phyloP scores from a whole-genome alignment of 2,113 vertebrate genomes.

The Pseudorhombus dupliciocellatus region DNA sequence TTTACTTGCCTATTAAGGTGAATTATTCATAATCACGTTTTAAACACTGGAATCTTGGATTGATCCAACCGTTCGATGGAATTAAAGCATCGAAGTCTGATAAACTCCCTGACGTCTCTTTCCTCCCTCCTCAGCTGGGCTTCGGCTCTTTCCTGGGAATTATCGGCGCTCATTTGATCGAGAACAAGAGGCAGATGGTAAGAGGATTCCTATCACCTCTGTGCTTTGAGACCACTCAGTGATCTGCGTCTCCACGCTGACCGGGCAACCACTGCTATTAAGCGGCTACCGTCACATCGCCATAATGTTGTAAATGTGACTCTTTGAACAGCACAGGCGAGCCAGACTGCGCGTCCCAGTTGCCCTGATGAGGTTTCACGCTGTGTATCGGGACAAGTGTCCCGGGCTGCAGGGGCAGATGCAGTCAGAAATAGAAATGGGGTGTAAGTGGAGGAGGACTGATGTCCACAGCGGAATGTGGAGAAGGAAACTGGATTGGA shows the following conservation, averaged over 20 bases:
- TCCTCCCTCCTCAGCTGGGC: conserved; percentile 88
- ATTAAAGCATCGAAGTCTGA: conserved; percentile 9
- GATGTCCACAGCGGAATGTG: conserved; percentile 74
- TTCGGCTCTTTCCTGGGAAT: conserved; percentile 98
- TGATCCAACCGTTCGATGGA: neutral
- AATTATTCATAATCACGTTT: neutral
- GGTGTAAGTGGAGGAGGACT: conserved; percentile 77
- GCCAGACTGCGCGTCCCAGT: conserved; percentile 1
- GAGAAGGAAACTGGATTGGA: conserved; percentile 67
- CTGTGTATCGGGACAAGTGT: conserved; percentile 47
- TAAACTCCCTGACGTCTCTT: conserved; percentile 39
- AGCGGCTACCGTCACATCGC: conserved; percentile 4
- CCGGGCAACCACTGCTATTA: conserved; percentile 22
- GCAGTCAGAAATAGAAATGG: conserved; percentile 77
- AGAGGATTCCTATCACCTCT: conserved; percentile 76
- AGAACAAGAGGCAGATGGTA: conserved; percentile 99
- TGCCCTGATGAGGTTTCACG: conserved; percentile 12
- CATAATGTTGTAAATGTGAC: conserved; percentile 29
- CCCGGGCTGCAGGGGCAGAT: conserved; percentile 52
- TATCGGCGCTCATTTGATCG: conserved; percentile 96
- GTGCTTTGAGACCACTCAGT: conserved; percentile 39
- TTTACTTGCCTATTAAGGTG: neutral
- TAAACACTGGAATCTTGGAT: neutral
- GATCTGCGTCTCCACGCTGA: conserved; percentile 6
- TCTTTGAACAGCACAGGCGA: conserved; percentile 3